phyloP scores from a whole-genome alignment of 2,888 invertebrate genomes.

The Ptychoptera albimana region DNA sequence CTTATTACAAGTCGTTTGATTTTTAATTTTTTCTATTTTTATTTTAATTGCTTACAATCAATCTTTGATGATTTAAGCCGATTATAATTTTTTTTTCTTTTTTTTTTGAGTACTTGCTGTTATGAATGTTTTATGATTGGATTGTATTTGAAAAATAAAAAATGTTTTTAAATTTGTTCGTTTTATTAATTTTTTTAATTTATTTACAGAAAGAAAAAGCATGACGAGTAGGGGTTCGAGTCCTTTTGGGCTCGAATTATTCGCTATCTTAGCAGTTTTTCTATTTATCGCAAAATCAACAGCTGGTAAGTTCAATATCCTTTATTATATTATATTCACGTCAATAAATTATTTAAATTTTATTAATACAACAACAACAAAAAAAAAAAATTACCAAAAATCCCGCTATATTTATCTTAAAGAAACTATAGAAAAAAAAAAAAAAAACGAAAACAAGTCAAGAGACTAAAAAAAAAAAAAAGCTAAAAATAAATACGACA shows the following conservation, averaged over 20 bases:
- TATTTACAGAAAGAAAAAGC: background rate
- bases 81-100: too few species aligned
- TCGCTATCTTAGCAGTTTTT: background rate
- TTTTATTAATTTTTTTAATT: background rate
- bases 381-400: background rate
- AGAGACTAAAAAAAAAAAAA: too few species aligned
- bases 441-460: too few species aligned
- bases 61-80: too few species aligned
- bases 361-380: background rate
- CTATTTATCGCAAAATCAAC: background rate
- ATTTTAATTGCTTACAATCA: too few species aligned
- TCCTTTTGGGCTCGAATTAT: background rate
- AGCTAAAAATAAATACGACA: too few species aligned
- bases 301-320: background rate
- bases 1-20: background rate
- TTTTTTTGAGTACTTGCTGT: too few species aligned
- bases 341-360: background rate
- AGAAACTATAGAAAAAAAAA: too few species aligned
- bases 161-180: background rate
- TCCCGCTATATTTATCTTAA: background rate
- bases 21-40: too few species aligned
- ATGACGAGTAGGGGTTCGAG: background rate
- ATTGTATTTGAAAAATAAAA: too few species aligned
- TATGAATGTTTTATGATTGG: too few species aligned
- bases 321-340: background rate